Evolutionary conservation across 2,888 invertebrate genomes (phyloP).

Genomic region (Pristionchus mayeri): DNA sequence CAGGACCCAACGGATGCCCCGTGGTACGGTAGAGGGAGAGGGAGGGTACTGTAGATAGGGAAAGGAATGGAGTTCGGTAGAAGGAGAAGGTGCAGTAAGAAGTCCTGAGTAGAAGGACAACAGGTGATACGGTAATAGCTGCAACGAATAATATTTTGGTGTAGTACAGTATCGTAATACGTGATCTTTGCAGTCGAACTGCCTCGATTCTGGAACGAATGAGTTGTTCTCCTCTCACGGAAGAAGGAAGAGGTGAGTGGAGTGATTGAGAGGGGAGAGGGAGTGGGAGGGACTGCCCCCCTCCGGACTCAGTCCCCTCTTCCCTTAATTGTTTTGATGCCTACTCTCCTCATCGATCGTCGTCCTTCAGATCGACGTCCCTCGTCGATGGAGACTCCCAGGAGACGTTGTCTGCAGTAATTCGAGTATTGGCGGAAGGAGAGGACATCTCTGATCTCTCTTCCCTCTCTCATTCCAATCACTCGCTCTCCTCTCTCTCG

Average conservation of each 20-base stretch:
- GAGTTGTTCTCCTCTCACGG: constrained; percentile 76
- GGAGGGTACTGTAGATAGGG: too few species aligned
- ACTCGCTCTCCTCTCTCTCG: not conserved
- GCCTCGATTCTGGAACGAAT: constrained; percentile 76
- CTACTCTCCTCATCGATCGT: not conserved
- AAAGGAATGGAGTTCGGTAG: not conserved
- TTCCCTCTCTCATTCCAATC: not conserved
- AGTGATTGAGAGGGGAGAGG: not conserved
- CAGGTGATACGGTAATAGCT: too few species aligned
- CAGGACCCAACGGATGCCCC: constrained; percentile 76
- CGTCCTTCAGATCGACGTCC: constrained; percentile 45
- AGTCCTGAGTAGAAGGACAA: not conserved
- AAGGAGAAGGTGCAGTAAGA: not conserved
- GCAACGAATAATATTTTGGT: too few species aligned
- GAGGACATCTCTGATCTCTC: constrained; percentile 70
- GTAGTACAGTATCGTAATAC: not conserved
- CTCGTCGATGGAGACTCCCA: constrained; percentile 63
- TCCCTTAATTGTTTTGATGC: constrained; percentile 30
- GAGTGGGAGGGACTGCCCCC: not conserved
- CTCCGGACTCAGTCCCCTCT: not conserved
- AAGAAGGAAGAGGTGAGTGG: constrained; percentile 71
- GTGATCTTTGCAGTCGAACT: constrained; percentile 71
- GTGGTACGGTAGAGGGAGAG: constrained; percentile 61
- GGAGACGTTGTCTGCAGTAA: constrained; percentile 75
- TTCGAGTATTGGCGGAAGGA: constrained; percentile 76